Conservation (phyloP, 2,113 vertebrate genomes). For the Sinocyclocheilus anophthalmus region DNA sequence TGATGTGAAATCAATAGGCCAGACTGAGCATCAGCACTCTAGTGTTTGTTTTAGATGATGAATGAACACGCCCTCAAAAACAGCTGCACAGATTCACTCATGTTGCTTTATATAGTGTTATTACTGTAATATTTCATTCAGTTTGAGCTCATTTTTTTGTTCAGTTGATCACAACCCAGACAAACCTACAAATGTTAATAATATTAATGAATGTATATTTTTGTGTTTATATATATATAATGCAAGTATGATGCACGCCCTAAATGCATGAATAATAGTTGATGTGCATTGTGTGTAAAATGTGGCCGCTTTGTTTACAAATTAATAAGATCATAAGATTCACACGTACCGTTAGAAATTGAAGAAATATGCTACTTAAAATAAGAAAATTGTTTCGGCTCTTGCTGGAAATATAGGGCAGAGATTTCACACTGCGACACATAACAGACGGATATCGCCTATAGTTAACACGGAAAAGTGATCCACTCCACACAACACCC, state of each 20-base stretch:
- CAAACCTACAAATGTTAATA: background rate
- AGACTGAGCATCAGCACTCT: constrained; percentile 16
- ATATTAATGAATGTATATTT: too few relatives aligned
- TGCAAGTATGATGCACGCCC: background rate
- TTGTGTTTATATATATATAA: too few relatives aligned
- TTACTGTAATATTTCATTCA: too few relatives aligned
- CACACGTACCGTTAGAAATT: background rate
- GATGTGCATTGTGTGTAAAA: background rate
- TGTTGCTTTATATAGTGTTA: background rate
- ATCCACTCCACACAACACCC: too few relatives aligned
- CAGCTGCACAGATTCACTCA: background rate
- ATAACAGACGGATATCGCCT: background rate
- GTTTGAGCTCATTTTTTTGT: too few relatives aligned
- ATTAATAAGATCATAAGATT: background rate
- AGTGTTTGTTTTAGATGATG: constrained; percentile 30
- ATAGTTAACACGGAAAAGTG: background rate
- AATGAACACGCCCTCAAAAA: constrained; percentile 24
- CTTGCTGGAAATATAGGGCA: background rate
- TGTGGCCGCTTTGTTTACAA: background rate
- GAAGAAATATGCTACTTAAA: background rate
- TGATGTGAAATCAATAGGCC: constrained; percentile 29
- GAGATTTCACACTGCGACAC: background rate
- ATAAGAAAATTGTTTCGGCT: background rate
- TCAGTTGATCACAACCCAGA: background rate
- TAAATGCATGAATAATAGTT: constrained; percentile 18